Evolutionary conservation across 2,113 vertebrate species (phyloP).

Genomic region (Ornithorhynchus anatinus): DNA sequence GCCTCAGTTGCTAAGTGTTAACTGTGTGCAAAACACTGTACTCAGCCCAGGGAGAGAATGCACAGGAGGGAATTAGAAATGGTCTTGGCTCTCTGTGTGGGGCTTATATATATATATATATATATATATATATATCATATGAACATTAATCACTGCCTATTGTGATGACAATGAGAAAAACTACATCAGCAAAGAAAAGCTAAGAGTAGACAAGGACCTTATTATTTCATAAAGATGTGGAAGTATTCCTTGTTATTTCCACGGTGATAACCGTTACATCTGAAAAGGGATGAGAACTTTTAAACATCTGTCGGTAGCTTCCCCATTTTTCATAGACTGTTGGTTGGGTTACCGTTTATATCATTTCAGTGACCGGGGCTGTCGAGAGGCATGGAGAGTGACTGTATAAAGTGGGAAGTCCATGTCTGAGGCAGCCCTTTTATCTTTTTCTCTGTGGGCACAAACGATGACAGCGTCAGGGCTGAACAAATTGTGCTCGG

Average conservation of each 20-base stretch:
- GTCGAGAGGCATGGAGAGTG: conserved; percentile 5
- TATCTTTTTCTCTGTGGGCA: conserved; percentile 12
- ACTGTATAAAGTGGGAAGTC: background rate
- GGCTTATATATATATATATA: too few species aligned
- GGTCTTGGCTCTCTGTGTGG: too few species aligned
- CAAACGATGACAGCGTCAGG: background rate
- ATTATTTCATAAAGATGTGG: too few species aligned
- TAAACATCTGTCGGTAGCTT: conserved; percentile 8
- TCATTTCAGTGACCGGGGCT: conserved; percentile 25
- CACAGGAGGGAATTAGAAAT: too few species aligned
- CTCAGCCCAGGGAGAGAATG: too few species aligned
- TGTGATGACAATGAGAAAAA: too few species aligned
- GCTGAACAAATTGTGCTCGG: conserved; percentile 32
- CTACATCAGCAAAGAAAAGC: too few species aligned
- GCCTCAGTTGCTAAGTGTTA: too few species aligned
- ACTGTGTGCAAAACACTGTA: too few species aligned
- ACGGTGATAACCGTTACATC: background rate
- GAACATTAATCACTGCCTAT: too few species aligned
- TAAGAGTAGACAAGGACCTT: too few species aligned
- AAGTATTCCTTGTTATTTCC: background rate
- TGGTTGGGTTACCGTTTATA: conserved; percentile 8
- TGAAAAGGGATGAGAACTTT: background rate
- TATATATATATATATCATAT: too few species aligned
- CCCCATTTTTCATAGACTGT: conserved; percentile 17
- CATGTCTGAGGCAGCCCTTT: background rate